Percentiles rank a stretch among this genome's conserved stretches.
Conservation (phyloP, 2,888 invertebrate genomes). For the Coremacera marginata region DNA sequence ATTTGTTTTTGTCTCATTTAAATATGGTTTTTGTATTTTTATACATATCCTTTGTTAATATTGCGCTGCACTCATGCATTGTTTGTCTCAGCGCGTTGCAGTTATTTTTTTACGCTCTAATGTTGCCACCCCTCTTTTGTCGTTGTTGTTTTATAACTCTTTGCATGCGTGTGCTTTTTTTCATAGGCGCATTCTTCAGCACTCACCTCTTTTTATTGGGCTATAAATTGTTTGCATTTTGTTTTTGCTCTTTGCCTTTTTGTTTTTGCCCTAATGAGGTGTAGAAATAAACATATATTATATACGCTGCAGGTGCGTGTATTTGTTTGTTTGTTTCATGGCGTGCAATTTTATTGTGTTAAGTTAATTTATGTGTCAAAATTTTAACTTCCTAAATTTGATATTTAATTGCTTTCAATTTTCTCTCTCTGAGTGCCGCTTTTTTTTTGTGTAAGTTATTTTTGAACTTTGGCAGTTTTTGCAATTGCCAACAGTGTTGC, state of each 20-base stretch:
- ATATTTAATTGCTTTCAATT: not conserved
- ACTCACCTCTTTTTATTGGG: not conserved
- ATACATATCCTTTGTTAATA: not conserved
- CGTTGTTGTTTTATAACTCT: not conserved
- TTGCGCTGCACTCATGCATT: not conserved
- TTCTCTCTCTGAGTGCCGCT: not conserved
- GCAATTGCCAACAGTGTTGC: not conserved
- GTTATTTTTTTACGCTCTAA: not conserved
- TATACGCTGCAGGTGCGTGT: constrained; percentile 26
- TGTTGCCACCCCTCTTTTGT: constrained; percentile 34
- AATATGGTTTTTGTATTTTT: not conserved
- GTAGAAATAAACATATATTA: constrained; percentile 23
- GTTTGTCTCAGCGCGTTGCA: constrained; percentile 1
- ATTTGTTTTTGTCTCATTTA: not conserved
- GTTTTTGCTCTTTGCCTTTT: no score
- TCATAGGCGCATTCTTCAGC: not conserved
- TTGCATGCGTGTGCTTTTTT: not conserved
- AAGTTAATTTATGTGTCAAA: constrained; percentile 16
- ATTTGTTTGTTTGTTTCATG: not conserved
- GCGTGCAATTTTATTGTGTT: constrained; percentile 13
- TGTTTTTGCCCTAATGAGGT: constrained; percentile 29
- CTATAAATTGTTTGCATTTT: not conserved
- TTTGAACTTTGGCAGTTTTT: not conserved
- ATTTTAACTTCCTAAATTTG: not conserved
- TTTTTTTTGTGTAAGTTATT: not conserved